phyloP scores from a whole-genome alignment of 2,797 vertebrate genomes.

The Chrosomus eos region DNA sequence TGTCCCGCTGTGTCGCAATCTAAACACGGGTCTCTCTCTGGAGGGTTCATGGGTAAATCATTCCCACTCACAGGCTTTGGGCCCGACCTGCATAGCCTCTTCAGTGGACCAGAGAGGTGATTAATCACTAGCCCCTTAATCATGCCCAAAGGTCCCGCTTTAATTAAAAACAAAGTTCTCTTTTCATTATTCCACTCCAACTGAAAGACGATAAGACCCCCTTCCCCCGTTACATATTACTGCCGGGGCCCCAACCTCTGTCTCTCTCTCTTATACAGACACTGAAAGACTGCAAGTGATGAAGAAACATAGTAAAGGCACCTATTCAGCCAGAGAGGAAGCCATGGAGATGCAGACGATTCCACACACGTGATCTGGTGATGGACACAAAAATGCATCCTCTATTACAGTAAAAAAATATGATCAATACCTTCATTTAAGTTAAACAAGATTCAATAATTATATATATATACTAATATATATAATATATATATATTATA shows the following conservation, averaged over 20 bases:
- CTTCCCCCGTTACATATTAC: slow-evolving; percentile 28
- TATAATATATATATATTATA: too few relatives aligned
- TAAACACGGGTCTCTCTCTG: slow-evolving; percentile 34
- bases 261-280: background rate
- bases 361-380: background rate
- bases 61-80: slow-evolving; percentile 16
- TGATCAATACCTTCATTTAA: too few relatives aligned
- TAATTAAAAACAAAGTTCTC: slow-evolving; percentile 67
- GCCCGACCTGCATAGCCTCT: slow-evolving; percentile 50
- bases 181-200: slow-evolving; percentile 65
- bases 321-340: background rate
- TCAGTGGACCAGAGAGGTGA: slow-evolving; percentile 58
- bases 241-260: slow-evolving; percentile 29
- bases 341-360: background rate
- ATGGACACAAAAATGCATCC: background rate
- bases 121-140: slow-evolving; percentile 64
- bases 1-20: background rate
- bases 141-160: slow-evolving; percentile 63
- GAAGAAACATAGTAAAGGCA: slow-evolving; percentile 18
- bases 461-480: too few relatives aligned
- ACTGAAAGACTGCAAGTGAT: slow-evolving; percentile 22
- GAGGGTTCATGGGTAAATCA: slow-evolving; percentile 40
- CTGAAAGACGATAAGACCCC: slow-evolving; percentile 59
- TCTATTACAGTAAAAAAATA: too few relatives aligned
- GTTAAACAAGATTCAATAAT: too few relatives aligned